Percentiles rank a stretch among this genome's conserved stretches.
phyloP scores from a whole-genome alignment of 2,797 vertebrate species.

The Ctenopoma kingsleyae region DNA sequence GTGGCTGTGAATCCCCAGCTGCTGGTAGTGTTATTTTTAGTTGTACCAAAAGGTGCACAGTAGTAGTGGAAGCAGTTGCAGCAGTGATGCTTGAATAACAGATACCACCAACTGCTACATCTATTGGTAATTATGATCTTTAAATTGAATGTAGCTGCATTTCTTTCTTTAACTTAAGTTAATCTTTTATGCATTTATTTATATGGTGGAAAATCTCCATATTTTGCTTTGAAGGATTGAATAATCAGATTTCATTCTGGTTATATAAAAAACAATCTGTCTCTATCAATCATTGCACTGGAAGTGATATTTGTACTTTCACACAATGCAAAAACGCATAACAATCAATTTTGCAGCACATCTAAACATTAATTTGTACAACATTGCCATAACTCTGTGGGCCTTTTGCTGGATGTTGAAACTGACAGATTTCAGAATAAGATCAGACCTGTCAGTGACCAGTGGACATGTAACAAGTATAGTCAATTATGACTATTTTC shows the following conservation, averaged over 20 bases:
- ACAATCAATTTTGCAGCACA: neutral
- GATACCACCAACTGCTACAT: neutral
- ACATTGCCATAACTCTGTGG: constrained; percentile 1
- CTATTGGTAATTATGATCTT: too few species aligned
- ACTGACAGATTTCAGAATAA: neutral
- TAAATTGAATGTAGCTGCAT: too few species aligned
- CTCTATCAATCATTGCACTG: neutral
- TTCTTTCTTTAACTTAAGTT: neutral
- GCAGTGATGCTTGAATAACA: constrained; percentile 1
- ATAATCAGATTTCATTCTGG: too few species aligned
- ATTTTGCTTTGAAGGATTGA: too few species aligned
- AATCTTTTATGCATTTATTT: neutral
- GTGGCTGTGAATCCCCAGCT: constrained; percentile 45
- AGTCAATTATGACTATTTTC: too few species aligned
- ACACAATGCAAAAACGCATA: constrained; percentile 22
- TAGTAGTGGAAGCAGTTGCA: neutral
- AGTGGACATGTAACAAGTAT: too few species aligned
- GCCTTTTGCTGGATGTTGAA: neutral
- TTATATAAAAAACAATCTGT: neutral
- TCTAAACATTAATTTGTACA: constrained; percentile 3
- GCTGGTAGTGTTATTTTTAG: constrained; percentile 47
- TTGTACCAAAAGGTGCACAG: constrained; percentile 16
- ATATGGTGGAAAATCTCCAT: neutral
- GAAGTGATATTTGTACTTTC: constrained; percentile 17
- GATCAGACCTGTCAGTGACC: too few species aligned